A percentile compares a stretch with the other conserved stretches of the same genome.
Conservation (phyloP, 1,140 invertebrate species). For the Episyrphus balteatus region DNA sequence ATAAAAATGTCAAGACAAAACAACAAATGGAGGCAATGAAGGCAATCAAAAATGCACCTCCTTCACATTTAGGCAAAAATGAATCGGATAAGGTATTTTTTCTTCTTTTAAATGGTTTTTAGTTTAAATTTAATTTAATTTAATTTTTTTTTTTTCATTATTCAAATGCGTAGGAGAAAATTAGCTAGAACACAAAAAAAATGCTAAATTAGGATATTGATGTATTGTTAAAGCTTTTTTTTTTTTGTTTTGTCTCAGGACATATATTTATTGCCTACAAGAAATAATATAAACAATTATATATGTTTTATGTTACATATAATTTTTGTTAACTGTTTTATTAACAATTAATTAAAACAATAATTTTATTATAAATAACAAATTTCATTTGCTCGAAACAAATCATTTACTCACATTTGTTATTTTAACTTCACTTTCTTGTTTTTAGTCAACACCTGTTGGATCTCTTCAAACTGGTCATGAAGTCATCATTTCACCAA, state of each 20-base stretch:
- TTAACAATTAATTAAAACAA: slow-evolving; percentile 4
- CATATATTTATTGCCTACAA: too few species aligned
- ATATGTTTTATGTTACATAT: too few species aligned
- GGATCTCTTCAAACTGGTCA: slow-evolving; percentile 81
- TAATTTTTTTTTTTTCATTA: too few species aligned
- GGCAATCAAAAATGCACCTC: slow-evolving; percentile 65
- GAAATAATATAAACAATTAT: too few species aligned
- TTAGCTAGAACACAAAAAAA: too few species aligned
- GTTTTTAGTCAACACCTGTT: slow-evolving; percentile 74
- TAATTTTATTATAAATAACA: not conserved
- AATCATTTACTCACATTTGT: not conserved
- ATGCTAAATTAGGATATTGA: too few species aligned
- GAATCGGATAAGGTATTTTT: slow-evolving; percentile 72
- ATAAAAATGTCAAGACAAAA: slow-evolving; percentile 21
- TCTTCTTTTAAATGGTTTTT: too few species aligned
- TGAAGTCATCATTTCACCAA: slow-evolving; percentile 79
- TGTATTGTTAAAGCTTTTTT: too few species aligned
- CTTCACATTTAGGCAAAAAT: slow-evolving; percentile 69
- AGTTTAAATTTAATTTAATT: too few species aligned
- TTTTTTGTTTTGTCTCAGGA: too few species aligned
- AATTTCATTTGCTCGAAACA: not conserved
- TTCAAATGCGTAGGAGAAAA: too few species aligned
- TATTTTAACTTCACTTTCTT: slow-evolving; percentile 3
- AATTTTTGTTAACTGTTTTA: not conserved
- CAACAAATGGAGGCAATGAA: slow-evolving; percentile 64